A percentile compares a stretch with the other conserved stretches of the same genome.
These are phyloP conservation scores for Enteromius radiatus DNA, from an alignment of 2,797 vertebrate species.

Conservation along the genomic window DNA sequence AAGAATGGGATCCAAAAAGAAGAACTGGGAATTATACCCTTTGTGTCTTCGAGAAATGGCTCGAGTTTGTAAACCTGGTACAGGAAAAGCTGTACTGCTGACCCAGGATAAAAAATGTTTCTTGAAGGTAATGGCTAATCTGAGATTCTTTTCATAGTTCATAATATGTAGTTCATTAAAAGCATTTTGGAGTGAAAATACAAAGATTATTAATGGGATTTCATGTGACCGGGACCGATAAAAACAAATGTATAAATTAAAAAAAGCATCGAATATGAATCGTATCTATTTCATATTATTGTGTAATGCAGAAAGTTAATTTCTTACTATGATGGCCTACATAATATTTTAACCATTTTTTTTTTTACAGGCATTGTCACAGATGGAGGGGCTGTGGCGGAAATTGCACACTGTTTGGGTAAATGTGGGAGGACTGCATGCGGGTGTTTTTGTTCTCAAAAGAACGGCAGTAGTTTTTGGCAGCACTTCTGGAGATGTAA, in stretches of 20 bases:
- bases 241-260: too few species aligned
- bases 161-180: background rate
- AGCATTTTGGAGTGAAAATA: background rate
- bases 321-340: background rate
- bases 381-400: slow-evolving; percentile 89
- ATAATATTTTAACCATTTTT: slow-evolving; percentile 30
- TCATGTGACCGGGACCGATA: background rate
- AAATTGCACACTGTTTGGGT: slow-evolving; percentile 93
- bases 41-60: slow-evolving; percentile 94
- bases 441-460: slow-evolving; percentile 91
- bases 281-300: background rate
- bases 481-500: slow-evolving; percentile 71
- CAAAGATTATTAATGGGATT: background rate
- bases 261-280: background rate
- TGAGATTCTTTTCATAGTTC: background rate
- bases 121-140: slow-evolving; percentile 81
- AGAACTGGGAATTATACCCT: slow-evolving; percentile 97
- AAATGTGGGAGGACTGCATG: slow-evolving; percentile 94
- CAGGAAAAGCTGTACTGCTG: slow-evolving; percentile 90
- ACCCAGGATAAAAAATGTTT: slow-evolving; percentile 99
- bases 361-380: slow-evolving; percentile 83
- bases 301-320: background rate
- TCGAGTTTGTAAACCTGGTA: slow-evolving; percentile 87
- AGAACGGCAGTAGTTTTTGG: slow-evolving; percentile 78
- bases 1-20: slow-evolving; percentile 95